These are phyloP conservation scores for Ochlodes sylvanus DNA, from an alignment of 2,888 invertebrate species.

Conservation along the genomic window DNA sequence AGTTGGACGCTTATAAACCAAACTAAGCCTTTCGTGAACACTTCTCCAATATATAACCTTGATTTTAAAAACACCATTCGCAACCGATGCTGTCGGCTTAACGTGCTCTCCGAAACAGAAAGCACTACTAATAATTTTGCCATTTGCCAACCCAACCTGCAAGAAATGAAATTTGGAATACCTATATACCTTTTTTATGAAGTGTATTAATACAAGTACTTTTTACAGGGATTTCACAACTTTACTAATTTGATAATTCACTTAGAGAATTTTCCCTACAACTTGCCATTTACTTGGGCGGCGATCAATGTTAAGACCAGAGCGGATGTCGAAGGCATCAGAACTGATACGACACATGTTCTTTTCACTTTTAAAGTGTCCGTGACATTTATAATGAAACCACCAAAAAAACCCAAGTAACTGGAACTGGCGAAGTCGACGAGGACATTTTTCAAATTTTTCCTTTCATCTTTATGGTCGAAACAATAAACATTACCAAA, in stretches of 20 bases:
- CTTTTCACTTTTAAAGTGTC: constrained; percentile 22
- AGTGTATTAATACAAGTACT: neutral
- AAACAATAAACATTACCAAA: too few relatives aligned
- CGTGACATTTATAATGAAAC: constrained; percentile 26
- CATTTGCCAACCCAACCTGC: too few relatives aligned
- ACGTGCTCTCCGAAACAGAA: too few relatives aligned
- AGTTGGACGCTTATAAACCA: too few relatives aligned
- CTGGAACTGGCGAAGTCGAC: neutral
- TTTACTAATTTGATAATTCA: constrained; percentile 16
- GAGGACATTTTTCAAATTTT: neutral
- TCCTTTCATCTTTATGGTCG: too few relatives aligned
- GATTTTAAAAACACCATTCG: too few relatives aligned
- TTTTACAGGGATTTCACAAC: constrained; percentile 23
- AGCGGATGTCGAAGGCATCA: constrained; percentile 16
- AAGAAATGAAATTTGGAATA: too few relatives aligned
- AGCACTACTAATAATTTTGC: too few relatives aligned
- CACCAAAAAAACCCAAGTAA: constrained; percentile 18
- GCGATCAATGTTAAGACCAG: constrained; percentile 30
- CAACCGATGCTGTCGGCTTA: too few relatives aligned
- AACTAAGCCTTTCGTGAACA: too few relatives aligned
- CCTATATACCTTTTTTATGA: too few relatives aligned
- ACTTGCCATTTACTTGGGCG: constrained; percentile 32
- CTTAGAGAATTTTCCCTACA: constrained; percentile 31
- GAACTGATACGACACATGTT: constrained; percentile 10
- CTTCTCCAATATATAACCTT: too few relatives aligned